A percentile compares a stretch with the other conserved stretches of the same genome.
These are phyloP conservation scores for Neotoxoptera formosana DNA, from an alignment of 1,140 invertebrate genomes.

Conservation along the genomic window DNA sequence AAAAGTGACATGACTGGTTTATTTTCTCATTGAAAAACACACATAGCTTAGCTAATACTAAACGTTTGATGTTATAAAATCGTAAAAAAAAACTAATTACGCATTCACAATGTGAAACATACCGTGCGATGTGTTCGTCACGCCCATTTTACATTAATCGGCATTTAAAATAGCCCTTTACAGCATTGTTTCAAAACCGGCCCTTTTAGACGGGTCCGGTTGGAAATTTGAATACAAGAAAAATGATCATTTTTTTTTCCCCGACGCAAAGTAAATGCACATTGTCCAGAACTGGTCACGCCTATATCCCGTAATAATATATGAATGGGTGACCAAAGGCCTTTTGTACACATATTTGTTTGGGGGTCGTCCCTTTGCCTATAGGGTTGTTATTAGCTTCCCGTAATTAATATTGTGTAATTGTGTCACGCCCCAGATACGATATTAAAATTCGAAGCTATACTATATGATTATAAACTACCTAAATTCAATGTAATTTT, in stretches of 20 bases:
- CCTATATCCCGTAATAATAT: background rate
- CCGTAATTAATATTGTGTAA: constrained; percentile 44
- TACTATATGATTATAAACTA: background rate
- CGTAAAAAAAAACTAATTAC: constrained; percentile 52
- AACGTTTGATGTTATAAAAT: constrained; percentile 34
- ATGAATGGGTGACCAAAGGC: constrained; percentile 48
- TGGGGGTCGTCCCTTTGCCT: constrained; percentile 26
- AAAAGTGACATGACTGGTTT: constrained; percentile 48
- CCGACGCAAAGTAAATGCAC: background rate
- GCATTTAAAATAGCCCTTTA: constrained; percentile 29
- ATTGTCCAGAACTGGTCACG: constrained; percentile 49
- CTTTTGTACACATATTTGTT: constrained; percentile 46
- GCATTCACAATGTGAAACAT: constrained; percentile 34
- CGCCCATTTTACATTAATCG: constrained; percentile 54
- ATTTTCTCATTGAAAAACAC: constrained; percentile 37
- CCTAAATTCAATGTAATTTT: background rate
- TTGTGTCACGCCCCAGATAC: constrained; percentile 37
- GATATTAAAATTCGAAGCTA: constrained; percentile 28
- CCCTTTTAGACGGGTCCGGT: constrained; percentile 31
- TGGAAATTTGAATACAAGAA: constrained; percentile 44
- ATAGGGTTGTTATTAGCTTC: constrained; percentile 40
- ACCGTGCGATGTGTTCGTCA: constrained; percentile 39
- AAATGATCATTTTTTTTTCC: constrained; percentile 41
- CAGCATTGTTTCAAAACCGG: constrained; percentile 38
- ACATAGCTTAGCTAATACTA: background rate